Evolutionary conservation across 2,113 vertebrate species (phyloP), one percentile per base, ranked within the genome.

Genomic region (Myocastor coypus): DNA sequence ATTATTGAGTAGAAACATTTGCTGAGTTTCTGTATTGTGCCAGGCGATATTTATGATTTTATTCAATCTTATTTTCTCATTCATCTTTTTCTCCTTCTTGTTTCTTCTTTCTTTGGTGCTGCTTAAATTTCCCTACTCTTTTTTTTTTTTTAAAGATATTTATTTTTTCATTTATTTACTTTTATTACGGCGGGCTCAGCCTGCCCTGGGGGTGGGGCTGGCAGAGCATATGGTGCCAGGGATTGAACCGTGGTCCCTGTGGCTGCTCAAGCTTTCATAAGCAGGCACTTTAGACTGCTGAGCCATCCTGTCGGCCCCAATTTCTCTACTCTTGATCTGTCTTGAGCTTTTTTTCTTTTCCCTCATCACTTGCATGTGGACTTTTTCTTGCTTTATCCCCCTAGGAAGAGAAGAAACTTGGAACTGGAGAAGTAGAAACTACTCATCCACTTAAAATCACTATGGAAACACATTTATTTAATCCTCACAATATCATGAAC

Each of bases 401-500:
- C 59, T 83, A 73, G 22, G 55, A 88, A 77, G 96, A 13, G 59
- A 95, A 69, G 12, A 83, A 55, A 26, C 78, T 95, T 86, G 50
- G 50, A 83, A 20, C 13, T 80, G 73, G 42, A 93, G 63, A 66
- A 85, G 34, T 80, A 16, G 85, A 20, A 3, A 78, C 75, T 92
- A 63, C 81, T 91, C 46, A 87, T n/a, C 34, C 66, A 83, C 59
- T 63, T 80, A 90, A 97, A 83, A 91, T 26, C 83, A 55, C 64
- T 66, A 52, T 61, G 68, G 32, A 92, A 81, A 64, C 57, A 94
- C 95, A 71, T 89, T 80, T 91, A 77, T 90, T 95, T 22, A 78
- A 61, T 92, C 91, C 92, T 50, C 82, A 88, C 59, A 83, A 95
- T 97, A 95, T 96, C 95, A 81, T 85, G 84, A 95, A 89, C 0